Percentiles rank a stretch among this genome's conserved stretches.
Evolutionary conservation across 92 coral and sea anemone species (phyloP).

Genomic region (Palythoa grandis): DNA sequence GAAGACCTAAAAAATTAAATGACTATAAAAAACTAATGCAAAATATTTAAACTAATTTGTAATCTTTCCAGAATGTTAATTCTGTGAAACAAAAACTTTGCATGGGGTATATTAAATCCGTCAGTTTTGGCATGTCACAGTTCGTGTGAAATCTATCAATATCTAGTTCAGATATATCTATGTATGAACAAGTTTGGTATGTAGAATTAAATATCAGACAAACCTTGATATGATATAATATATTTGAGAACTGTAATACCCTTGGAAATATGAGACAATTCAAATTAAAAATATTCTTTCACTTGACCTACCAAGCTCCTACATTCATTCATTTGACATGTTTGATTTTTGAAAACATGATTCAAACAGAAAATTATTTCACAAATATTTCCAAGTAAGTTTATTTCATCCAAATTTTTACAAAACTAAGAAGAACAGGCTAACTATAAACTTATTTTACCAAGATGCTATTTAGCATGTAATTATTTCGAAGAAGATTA

Average conservation of each 20-base stretch:
- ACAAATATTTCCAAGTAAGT: not conserved
- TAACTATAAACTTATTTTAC: not conserved
- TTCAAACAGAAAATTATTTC: not conserved
- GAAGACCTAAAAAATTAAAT: too few relatives aligned
- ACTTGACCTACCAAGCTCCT: not conserved
- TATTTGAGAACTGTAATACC: not conserved
- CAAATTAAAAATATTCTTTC: not conserved
- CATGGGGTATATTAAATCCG: not conserved
- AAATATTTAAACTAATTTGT: not conserved
- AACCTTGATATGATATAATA: not conserved
- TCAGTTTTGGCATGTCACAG: not conserved
- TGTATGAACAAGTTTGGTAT: not conserved
- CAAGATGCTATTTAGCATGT: not conserved
- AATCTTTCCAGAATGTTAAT: not conserved
- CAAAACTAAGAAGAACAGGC: not conserved
- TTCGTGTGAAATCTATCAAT: not conserved
- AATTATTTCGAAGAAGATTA: not conserved
- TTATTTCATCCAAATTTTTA: not conserved
- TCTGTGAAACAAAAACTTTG: not conserved
- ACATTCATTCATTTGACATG: not conserved
- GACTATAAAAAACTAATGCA: not conserved
- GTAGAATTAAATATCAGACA: not conserved
- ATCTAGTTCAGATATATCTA: not conserved
- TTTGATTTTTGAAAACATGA: not conserved
- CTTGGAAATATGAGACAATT: not conserved